Conservation (phyloP, 2,797 vertebrate genomes). For the Aphelocoma californica region DNA sequence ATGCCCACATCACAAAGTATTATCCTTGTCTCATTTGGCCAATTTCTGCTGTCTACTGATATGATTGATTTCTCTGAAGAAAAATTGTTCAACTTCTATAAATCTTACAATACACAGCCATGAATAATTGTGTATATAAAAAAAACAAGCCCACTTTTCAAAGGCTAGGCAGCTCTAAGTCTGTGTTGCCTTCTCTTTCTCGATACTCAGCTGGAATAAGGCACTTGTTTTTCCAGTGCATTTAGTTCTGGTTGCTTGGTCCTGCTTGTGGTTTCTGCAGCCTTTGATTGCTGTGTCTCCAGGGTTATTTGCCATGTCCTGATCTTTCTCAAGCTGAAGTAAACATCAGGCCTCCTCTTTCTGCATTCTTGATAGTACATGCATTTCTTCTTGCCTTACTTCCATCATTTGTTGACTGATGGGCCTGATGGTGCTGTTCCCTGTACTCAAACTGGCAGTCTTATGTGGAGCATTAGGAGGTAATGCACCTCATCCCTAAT, state of each 20-base stretch:
- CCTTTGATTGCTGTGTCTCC: background rate
- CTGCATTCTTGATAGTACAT: background rate
- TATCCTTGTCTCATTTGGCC: background rate
- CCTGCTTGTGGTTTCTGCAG: background rate
- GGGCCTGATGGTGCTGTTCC: background rate
- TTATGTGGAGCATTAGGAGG: background rate
- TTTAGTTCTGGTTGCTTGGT: background rate
- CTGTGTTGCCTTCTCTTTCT: background rate
- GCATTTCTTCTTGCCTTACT: background rate
- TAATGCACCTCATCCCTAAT: background rate
- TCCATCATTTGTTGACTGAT: background rate
- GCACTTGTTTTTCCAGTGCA: background rate
- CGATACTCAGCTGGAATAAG: background rate
- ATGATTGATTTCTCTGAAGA: background rate
- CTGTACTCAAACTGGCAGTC: background rate
- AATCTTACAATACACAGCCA: background rate
- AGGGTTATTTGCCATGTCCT: background rate
- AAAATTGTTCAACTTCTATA: background rate
- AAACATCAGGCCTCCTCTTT: background rate
- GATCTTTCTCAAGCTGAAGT: background rate
- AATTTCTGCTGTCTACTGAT: background rate
- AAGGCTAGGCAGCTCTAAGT: background rate
- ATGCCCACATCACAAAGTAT: background rate
- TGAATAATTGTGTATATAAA: background rate
- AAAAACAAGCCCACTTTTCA: background rate